Base-by-base conservation (phyloP, 2,888 invertebrate species). In the Agrilus mali region DNA sequence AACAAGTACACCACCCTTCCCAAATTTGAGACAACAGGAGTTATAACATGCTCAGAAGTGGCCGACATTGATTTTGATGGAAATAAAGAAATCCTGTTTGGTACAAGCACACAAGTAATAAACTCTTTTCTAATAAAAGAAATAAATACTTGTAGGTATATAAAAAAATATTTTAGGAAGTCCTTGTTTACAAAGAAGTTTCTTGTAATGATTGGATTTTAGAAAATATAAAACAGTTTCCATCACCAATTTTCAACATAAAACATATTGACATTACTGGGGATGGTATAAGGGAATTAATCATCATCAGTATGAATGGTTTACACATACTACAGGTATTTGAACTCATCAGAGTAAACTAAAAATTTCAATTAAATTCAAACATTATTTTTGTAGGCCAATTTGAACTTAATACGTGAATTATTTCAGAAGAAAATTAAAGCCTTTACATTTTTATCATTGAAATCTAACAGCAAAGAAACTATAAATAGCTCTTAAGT, bases 41-140 rank as follows among this genome's bases (percentile, higher is more conserved):
- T 74, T 46, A 70, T 76, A 33, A 63, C 78, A n/a, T 76, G 77
- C 52, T 72, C 73, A 31, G 73, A 74, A 55, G 68, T 78, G 10
- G 75, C 75, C 6, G 83, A 84, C 60, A 67, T 83, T 40, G 79
- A 83, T 61, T 77, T 82, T 69, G 82, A 83, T 63, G 79, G 80
- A 1, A 61, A 68, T 43, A 73, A 77, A 54, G 83, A 83, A 66
- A 74, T 84, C 44, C 55, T 83, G 16, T 61, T 84, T 32, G 82
- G 83, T 42, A 82, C 77, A 8, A 81, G 78, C 61, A 75, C 75
- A 32, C 76, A 79, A 61, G 76, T 74, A 58, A 51, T n/a, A n/a
- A 31, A 10, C 5, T 20, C 22, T n/a, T n/a, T 10, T 38, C 7
- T n/a, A 5, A 17, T 2, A 3, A 12, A 8, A 10, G 35, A n/a